Conservation (phyloP, 2,888 invertebrate species). For the Crematogaster levior region DNA sequence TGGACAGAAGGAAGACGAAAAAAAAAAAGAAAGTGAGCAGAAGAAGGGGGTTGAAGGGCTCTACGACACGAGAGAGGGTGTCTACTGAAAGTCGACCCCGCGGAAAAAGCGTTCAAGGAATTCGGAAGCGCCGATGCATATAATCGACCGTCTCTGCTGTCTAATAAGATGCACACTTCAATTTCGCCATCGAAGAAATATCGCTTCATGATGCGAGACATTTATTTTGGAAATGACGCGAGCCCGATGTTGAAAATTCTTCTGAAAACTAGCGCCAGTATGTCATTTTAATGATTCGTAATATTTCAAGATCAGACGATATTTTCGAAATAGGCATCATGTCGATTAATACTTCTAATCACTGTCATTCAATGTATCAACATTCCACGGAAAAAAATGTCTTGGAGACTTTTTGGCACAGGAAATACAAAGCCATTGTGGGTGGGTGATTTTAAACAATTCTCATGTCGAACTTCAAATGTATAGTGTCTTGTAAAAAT, state of each 20-base stretch:
- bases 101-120: conserved; percentile 42
- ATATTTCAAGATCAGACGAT: neutral
- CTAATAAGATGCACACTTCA: conserved; percentile 52
- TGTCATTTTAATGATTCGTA: neutral
- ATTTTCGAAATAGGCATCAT: neutral
- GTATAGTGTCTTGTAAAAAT: neutral
- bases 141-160: conserved; percentile 45
- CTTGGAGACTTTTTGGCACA: neutral
- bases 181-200: conserved; percentile 34
- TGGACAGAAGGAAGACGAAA: conserved; percentile 38
- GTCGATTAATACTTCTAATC: neutral
- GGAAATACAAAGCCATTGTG: neutral
- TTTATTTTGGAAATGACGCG: conserved; percentile 18
- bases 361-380: neutral
- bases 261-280: neutral
- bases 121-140: conserved; percentile 53
- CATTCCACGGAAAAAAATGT: neutral
- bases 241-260: conserved; percentile 5
- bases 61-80: conserved; percentile 4
- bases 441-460: neutral
- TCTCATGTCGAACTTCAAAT: neutral
- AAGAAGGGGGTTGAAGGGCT: neutral
- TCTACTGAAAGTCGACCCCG: neutral
- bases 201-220: conserved; percentile 23
- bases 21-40: neutral